Conservation (phyloP, 2,888 invertebrate species). For the Noctua janthina region DNA sequence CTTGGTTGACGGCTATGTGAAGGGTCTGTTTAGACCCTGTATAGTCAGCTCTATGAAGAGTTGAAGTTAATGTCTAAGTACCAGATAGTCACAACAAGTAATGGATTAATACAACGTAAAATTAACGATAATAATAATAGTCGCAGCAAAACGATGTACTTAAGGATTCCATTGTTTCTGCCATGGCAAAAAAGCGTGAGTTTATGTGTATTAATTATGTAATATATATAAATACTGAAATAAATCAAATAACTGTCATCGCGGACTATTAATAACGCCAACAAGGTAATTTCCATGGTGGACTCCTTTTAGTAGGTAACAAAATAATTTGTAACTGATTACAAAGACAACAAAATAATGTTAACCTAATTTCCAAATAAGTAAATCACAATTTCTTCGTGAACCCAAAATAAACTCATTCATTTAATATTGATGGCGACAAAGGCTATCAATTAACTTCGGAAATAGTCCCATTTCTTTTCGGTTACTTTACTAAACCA, state of each 20-base stretch:
- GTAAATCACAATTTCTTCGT: constrained; percentile 21
- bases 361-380: constrained; percentile 28
- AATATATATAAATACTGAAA: background rate
- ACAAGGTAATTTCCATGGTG: background rate
- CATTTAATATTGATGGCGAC: constrained; percentile 35
- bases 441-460: constrained; percentile 27
- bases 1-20: no score
- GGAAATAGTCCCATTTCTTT: constrained; percentile 14
- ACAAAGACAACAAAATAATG: background rate
- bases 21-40: no score
- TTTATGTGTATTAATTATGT: background rate
- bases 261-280: background rate
- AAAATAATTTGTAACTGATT: background rate
- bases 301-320: background rate
- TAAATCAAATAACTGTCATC: background rate
- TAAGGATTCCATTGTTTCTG: background rate
- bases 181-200: background rate
- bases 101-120: background rate
- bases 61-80: background rate
- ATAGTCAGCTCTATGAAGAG: background rate
- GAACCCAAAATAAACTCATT: constrained; percentile 27
- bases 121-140: background rate
- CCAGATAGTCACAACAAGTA: background rate
- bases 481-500: constrained; percentile 3
- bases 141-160: background rate